Conservation (phyloP, 2,113 vertebrate species). For the Albula goreensis region DNA sequence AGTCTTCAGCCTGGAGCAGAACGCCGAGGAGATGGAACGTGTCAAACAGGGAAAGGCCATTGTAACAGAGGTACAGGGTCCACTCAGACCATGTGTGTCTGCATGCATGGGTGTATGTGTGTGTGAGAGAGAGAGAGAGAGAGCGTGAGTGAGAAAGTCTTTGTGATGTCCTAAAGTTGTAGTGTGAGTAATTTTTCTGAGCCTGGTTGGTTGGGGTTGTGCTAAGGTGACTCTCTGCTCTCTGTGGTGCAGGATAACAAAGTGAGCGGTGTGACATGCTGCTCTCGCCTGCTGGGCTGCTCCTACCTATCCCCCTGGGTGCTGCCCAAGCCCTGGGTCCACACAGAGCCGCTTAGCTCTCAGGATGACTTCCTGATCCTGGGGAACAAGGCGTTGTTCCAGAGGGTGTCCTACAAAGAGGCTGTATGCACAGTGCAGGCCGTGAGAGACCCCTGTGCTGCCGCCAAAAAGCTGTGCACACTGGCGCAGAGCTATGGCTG, state of each 20-base stretch:
- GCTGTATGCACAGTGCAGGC: constrained; percentile 81
- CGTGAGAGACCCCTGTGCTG: constrained; percentile 80
- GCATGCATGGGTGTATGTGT: not conserved
- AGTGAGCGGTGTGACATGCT: constrained; percentile 96
- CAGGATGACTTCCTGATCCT: constrained; percentile 91
- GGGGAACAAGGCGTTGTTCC: constrained; percentile 89
- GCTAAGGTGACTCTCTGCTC: constrained; percentile 30
- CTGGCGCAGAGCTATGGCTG: constrained; percentile 94
- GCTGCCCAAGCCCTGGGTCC: constrained; percentile 87
- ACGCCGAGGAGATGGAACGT: constrained; percentile 83
- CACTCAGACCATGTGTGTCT: too few species aligned
- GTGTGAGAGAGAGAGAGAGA: not conserved
- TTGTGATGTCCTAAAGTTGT: not conserved
- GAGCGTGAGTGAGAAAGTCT: not conserved
- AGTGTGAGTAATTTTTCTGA: not conserved
- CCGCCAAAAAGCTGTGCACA: constrained; percentile 91
- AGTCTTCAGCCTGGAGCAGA: constrained; percentile 88
- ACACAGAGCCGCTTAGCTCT: constrained; percentile 80
- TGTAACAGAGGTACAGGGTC: constrained; percentile 84
- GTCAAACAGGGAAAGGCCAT: constrained; percentile 92
- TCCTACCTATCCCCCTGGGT: constrained; percentile 92
- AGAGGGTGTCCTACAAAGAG: constrained; percentile 82
- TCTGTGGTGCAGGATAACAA: constrained; percentile 86
- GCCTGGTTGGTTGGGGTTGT: not conserved
- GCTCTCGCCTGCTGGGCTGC: constrained; percentile 91